These are phyloP conservation scores for Ectemnius continuus DNA, from an alignment of 2,888 invertebrate species.

Conservation along the genomic window DNA sequence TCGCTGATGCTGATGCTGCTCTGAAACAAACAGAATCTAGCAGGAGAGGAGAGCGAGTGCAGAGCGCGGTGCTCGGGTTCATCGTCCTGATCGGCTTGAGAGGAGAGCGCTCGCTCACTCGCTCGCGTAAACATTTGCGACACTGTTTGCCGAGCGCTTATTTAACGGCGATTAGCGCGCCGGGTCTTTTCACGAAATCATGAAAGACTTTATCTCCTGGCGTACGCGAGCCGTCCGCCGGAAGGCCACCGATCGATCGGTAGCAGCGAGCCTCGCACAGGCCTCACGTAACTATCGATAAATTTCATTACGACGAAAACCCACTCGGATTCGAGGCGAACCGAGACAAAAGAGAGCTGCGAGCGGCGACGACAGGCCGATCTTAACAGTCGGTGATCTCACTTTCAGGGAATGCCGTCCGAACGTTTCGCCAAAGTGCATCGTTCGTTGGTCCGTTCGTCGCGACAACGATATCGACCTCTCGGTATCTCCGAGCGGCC, in stretches of 20 bases:
- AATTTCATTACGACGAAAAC: not conserved
- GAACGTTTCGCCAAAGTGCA: slow-evolving; percentile 73
- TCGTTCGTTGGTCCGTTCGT: slow-evolving; percentile 60
- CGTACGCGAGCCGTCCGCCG: not conserved
- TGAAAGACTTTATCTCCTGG: slow-evolving; percentile 28
- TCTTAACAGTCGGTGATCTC: slow-evolving; percentile 71
- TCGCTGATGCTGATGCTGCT: not conserved
- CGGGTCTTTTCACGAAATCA: slow-evolving; percentile 21
- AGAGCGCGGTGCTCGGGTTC: slow-evolving; percentile 35
- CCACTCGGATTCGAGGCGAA: not conserved
- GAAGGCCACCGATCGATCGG: slow-evolving; percentile 10
- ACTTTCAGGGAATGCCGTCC: slow-evolving; percentile 74
- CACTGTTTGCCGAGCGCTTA: slow-evolving; percentile 45
- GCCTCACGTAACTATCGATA: slow-evolving; percentile 14
- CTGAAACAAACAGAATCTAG: not conserved
- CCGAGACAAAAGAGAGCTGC: not conserved
- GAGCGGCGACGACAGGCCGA: slow-evolving; percentile 15
- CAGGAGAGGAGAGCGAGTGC: not conserved
- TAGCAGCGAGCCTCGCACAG: slow-evolving; percentile 19
- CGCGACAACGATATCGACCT: slow-evolving; percentile 65
- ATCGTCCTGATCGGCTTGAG: slow-evolving; percentile 44
- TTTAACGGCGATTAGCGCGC: slow-evolving; percentile 51
- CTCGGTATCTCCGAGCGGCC: slow-evolving; percentile 11
- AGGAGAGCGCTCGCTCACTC: not conserved
- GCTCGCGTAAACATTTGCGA: slow-evolving; percentile 45